Evolutionary conservation across 37 sponge, comb jelly and placozoan genomes (phyloP).

Genomic region (Tethya wilhelma): DNA sequence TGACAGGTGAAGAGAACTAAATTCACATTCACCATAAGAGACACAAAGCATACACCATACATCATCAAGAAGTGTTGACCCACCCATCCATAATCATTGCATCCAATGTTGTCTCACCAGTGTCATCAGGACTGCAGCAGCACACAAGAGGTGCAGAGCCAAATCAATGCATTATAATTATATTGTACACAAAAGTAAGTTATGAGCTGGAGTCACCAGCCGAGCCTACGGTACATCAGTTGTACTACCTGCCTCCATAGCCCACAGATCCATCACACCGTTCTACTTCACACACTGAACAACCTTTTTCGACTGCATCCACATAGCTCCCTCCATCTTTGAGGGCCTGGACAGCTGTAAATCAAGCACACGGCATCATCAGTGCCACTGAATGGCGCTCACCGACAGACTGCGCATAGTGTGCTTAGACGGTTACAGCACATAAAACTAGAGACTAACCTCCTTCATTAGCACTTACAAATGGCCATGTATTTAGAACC

Average conservation of each 20-base stretch:
- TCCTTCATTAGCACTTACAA: constrained; percentile 82
- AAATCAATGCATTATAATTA: too few species aligned
- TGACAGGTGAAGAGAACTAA: too few species aligned
- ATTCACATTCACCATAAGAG: too few species aligned
- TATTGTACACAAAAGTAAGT: too few species aligned
- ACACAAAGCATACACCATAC: too few species aligned
- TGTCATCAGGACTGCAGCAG: constrained; percentile 83
- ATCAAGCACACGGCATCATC: not conserved
- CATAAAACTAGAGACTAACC: constrained; percentile 41
- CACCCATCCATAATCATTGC: constrained; percentile 99
- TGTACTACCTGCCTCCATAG: constrained; percentile 87
- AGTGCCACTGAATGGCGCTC: not conserved
- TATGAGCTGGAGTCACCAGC: not conserved
- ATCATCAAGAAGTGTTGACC: too few species aligned
- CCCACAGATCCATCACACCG: constrained; percentile 94
- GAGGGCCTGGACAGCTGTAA: constrained; percentile 55
- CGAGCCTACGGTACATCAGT: not conserved
- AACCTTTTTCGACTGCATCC: constrained; percentile 88
- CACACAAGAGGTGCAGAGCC: too few species aligned
- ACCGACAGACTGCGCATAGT: not conserved
- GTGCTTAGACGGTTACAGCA: too few species aligned
- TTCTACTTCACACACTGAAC: constrained; percentile 84
- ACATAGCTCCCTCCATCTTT: constrained; percentile 48
- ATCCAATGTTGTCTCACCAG: constrained; percentile 95
- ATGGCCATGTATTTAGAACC: constrained; percentile 98